A percentile compares a stretch with the other conserved stretches of the same genome.
Evolutionary conservation across 2,888 invertebrate species (phyloP).

Genomic region (Amorpha juglandis): DNA sequence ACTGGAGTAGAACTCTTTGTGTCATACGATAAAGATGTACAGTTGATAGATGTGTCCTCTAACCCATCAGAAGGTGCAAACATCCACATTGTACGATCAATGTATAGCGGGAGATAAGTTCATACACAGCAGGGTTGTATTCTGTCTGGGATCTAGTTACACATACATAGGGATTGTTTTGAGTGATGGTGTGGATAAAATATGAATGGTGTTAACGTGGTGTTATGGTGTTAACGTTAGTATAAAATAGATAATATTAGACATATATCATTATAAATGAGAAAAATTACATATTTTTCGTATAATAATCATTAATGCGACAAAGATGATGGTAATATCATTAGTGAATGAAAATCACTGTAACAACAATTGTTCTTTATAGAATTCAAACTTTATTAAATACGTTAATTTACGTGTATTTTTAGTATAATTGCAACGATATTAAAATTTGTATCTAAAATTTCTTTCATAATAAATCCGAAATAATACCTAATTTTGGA

Average conservation of each 20-base stretch:
- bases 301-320: too few relatives aligned
- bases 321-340: too few relatives aligned
- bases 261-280: too few relatives aligned
- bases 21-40: conserved; percentile 57
- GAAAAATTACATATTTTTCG: too few relatives aligned
- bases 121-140: conserved; percentile 21
- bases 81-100: conserved; percentile 30
- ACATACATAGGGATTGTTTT: background rate
- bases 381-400: background rate
- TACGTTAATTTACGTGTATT: background rate
- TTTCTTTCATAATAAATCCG: too few relatives aligned
- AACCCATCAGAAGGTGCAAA: conserved; percentile 34
- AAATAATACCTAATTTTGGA: too few relatives aligned
- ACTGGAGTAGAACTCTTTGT: conserved; percentile 56
- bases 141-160: background rate
- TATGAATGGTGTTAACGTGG: background rate
- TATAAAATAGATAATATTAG: too few relatives aligned
- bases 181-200: background rate
- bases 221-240: too few relatives aligned
- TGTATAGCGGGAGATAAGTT: conserved; percentile 27
- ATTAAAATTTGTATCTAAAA: background rate
- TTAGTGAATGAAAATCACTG: too few relatives aligned
- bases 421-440: background rate
- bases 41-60: conserved; percentile 50
- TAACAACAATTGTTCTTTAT: too few relatives aligned